phyloP scores from a whole-genome alignment of 2,113 vertebrate genomes.

The Aegotheles bennettii region DNA sequence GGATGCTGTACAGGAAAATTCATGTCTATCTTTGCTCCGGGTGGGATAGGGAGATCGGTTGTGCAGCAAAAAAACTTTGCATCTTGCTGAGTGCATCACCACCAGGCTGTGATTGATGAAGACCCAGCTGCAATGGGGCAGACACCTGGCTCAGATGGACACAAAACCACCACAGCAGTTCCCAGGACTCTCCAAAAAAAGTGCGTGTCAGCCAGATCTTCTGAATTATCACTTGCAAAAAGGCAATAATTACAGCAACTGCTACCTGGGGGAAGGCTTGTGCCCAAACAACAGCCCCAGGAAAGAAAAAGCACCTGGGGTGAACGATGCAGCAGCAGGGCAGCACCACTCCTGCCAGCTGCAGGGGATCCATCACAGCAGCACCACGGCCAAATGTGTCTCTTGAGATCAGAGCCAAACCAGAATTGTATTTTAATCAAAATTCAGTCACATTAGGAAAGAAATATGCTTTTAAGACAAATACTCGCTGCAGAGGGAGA shows the following conservation, averaged over 20 bases:
- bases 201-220: not conserved
- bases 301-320: no score
- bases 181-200: not conserved
- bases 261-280: not conserved
- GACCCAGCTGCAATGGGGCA: not conserved
- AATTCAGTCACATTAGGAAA: not conserved
- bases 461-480: not conserved
- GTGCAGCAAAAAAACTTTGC: not conserved
- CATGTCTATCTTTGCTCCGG: not conserved
- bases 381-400: not conserved
- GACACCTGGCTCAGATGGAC: not conserved
- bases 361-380: not conserved
- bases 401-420: not conserved
- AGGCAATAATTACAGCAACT: not conserved
- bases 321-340: not conserved
- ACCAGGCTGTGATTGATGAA: not conserved
- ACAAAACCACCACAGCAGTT: not conserved
- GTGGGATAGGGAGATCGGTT: not conserved
- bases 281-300: not conserved
- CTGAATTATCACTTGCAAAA: not conserved
- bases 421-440: not conserved
- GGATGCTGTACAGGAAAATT: not conserved
- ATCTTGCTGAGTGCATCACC: not conserved
- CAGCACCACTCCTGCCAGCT: rapidly evolving
- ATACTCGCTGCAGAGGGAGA: not conserved